Conservation (phyloP, 1,140 invertebrate species). For the Arctopsyche grandis region DNA sequence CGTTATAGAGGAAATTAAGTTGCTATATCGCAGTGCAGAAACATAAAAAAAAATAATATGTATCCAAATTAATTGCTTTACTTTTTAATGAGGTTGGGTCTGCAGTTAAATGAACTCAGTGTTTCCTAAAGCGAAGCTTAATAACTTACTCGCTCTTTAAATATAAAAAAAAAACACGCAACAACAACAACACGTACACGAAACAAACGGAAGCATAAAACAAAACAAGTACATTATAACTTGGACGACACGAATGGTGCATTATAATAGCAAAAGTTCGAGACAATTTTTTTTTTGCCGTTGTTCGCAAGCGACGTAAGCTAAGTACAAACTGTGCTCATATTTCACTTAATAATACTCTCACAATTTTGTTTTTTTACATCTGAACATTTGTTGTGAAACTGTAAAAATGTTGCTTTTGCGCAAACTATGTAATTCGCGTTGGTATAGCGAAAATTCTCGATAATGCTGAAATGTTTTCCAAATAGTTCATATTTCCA, state of each 20-base stretch:
- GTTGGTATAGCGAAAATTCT: too few species aligned
- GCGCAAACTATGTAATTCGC: too few species aligned
- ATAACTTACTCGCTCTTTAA: background rate
- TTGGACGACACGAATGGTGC: constrained; percentile 15
- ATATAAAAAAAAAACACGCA: background rate
- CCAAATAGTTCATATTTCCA: too few species aligned
- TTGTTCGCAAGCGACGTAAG: background rate
- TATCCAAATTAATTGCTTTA: background rate
- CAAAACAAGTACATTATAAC: constrained; percentile 29
- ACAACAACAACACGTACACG: background rate
- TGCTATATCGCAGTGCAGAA: background rate
- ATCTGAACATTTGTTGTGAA: background rate
- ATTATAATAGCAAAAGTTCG: constrained; percentile 29
- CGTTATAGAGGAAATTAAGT: background rate
- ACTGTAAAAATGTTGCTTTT: background rate
- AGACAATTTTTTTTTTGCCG: background rate
- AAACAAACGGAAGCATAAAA: background rate
- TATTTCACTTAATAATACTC: background rate
- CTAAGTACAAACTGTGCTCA: background rate
- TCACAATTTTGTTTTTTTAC: background rate
- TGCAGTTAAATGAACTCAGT: constrained; percentile 11
- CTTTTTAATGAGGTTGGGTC: constrained; percentile 21
- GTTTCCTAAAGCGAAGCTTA: background rate
- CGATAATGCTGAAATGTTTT: too few species aligned
- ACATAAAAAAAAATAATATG: background rate